Conservation (phyloP, 2,113 vertebrate genomes). For the Sylvietta virens region DNA sequence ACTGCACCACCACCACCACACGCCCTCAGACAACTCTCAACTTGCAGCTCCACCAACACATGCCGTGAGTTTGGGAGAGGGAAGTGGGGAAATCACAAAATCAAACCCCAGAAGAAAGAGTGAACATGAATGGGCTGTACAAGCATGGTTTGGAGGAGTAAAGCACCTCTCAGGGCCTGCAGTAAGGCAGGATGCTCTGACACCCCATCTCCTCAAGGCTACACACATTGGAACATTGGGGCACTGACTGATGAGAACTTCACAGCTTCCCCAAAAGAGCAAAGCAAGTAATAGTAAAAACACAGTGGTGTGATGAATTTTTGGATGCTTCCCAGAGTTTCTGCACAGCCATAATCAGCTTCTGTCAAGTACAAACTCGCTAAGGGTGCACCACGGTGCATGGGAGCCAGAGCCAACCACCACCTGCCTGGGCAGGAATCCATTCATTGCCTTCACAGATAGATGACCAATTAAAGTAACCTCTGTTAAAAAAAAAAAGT, state of each 20-base stretch:
- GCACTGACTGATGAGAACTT: neutral
- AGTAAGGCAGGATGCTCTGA: neutral
- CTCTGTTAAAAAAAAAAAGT: neutral
- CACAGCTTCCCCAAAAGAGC: neutral
- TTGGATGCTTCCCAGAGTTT: neutral
- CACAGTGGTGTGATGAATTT: rapidly evolving
- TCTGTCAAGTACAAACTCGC: neutral
- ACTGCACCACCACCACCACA: neutral
- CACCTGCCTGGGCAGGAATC: neutral
- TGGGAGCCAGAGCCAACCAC: neutral
- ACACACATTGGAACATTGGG: neutral
- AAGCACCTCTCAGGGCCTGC: neutral
- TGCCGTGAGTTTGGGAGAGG: neutral
- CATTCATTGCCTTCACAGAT: neutral
- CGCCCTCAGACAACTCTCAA: neutral
- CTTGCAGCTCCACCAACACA: neutral
- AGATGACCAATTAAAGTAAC: neutral
- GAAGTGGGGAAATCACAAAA: neutral
- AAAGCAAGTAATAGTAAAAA: neutral
- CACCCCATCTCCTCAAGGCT: neutral
- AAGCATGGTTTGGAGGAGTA: neutral
- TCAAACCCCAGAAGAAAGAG: neutral
- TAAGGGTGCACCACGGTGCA: neutral
- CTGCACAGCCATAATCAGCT: neutral
- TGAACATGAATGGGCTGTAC: neutral